Evolutionary conservation across 2,797 vertebrate species (phyloP).

Genomic region (Arrhamphus sclerolepis): DNA sequence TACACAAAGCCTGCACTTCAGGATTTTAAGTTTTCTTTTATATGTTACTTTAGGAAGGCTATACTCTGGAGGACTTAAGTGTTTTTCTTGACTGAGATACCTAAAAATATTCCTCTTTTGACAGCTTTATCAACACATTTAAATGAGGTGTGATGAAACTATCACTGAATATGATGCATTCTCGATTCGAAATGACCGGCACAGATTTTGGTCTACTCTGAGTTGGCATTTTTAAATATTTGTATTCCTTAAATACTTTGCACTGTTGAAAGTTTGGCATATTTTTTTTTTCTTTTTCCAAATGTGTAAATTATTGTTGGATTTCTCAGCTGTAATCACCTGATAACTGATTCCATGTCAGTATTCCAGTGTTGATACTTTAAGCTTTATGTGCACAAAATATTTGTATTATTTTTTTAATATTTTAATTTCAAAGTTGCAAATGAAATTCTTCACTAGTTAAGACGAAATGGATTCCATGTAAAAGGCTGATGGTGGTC

Average conservation of each 20-base stretch:
- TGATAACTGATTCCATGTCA: conserved; percentile 47
- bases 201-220: conserved; percentile 37
- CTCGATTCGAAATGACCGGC: conserved; percentile 19
- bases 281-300: conserved; percentile 14
- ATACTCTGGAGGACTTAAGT: conserved; percentile 46
- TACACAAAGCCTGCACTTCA: conserved; percentile 53
- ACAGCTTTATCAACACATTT: conserved; percentile 41
- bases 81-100: conserved; percentile 47
- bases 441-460: conserved; percentile 51
- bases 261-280: conserved; percentile 61
- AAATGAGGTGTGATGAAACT: conserved; percentile 31
- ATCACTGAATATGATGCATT: conserved; percentile 22
- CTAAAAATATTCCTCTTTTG: conserved; percentile 32
- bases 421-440: conserved; percentile 60
- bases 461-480: conserved; percentile 25
- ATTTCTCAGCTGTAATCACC: conserved; percentile 52
- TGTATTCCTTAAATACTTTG: conserved; percentile 56
- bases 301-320: conserved; percentile 44
- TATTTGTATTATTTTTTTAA: conserved; percentile 55
- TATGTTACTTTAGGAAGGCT: conserved; percentile 41
- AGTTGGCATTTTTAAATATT: conserved; percentile 45
- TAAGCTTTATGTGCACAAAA: conserved; percentile 57
- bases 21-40: conserved; percentile 58
- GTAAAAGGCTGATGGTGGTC: conserved; percentile 20
- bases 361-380: conserved; percentile 50